Base-by-base conservation (phyloP, 2,888 invertebrate genomes). In the Phalera bucephala region DNA sequence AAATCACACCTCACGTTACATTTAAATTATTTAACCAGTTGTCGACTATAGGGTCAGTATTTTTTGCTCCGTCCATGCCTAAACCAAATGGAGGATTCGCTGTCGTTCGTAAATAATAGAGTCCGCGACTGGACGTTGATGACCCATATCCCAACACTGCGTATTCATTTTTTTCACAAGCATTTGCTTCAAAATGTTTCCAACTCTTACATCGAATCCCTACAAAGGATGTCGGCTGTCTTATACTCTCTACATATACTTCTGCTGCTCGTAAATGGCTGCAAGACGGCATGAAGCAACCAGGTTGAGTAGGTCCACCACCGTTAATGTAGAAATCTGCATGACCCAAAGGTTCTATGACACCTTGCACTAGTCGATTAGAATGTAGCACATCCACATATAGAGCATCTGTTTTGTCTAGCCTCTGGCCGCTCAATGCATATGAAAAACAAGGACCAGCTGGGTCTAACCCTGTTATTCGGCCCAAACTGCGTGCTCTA, bases 251-350 rank as follows among this genome's bases (percentile, higher is more conserved):
- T 8, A 73, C 75, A 36, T 80, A 90, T 2, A 89, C 75, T 64
- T 80, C 64, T 1, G 84, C 84, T 2, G 90, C 89, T 34, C 90
- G 72, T 12, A 87, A 69, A 50, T 90, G 90, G 52, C 90, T 90
- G 45, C 90, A 90, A 1, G 82, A 78, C 0, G 87, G 86, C 68
- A 85, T 79, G 19, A 91, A 79, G 64, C 94, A 94, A 5, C 94
- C 94, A 0, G 94, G 94, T 64, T 95, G 94, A 40, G 91, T 83
- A 0, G 94, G 91, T 1, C 92, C 91, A 9, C 95, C 95, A 11
- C 92, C 92, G 56, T 95, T 95, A 3, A 94, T 93, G 81, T 93
- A 95, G 72, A 94, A 95, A 71, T 95, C 95, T 1, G 92, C 93
- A 72, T 94, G 94, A 0, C 94, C 95, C 44, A 94, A 78, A 5